A percentile compares a stretch with the other conserved stretches of the same genome.
phyloP scores from a whole-genome alignment of 2,797 vertebrate species.

The Platalea minor region DNA sequence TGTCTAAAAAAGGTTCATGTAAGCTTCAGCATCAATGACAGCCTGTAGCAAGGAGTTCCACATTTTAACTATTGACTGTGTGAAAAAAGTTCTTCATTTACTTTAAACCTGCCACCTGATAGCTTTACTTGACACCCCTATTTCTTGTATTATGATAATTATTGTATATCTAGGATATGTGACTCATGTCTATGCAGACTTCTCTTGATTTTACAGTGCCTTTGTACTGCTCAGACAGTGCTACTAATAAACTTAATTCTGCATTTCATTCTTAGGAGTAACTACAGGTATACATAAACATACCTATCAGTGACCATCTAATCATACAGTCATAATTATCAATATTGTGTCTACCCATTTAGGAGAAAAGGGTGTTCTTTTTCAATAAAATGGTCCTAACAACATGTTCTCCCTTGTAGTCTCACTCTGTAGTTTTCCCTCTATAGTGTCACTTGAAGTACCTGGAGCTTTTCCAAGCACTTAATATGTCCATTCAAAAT shows the following conservation, averaged over 20 bases:
- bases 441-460: not conserved
- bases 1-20: not conserved
- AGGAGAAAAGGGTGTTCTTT: not conserved
- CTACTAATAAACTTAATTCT: not conserved
- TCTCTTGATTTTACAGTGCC: not conserved
- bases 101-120: not conserved
- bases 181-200: not conserved
- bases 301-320: not conserved
- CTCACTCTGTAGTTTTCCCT: not conserved
- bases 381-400: not conserved
- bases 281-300: not conserved
- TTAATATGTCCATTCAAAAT: conserved; percentile 19
- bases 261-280: not conserved
- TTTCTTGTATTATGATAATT: not conserved
- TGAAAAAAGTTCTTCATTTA: not conserved
- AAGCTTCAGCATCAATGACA: not conserved
- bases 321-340: not conserved
- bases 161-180: not conserved
- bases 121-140: not conserved
- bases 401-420: not conserved
- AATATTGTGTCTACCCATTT: not conserved
- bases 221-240: not conserved
- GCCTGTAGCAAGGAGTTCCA: not conserved
- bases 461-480: conserved; percentile 40
- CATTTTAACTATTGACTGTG: not conserved